Evolutionary conservation across 2,113 vertebrate species (phyloP).

Genomic region (Vanacampus margaritifer): DNA sequence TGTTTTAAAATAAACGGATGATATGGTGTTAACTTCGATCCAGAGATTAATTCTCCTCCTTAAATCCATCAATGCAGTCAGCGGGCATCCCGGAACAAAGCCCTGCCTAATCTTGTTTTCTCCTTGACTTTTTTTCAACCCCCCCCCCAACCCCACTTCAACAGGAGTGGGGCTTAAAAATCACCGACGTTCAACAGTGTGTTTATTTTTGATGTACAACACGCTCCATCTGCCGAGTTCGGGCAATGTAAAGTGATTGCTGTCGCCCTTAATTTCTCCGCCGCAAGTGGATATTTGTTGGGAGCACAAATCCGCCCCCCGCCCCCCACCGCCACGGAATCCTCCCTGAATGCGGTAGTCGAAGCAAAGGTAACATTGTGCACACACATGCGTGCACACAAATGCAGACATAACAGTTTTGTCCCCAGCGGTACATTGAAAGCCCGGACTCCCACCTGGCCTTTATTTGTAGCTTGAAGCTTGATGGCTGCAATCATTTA

Average conservation of each 20-base stretch:
- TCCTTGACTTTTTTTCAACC: slow-evolving; percentile 9
- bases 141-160: not conserved
- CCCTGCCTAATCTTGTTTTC: slow-evolving; percentile 53
- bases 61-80: slow-evolving; percentile 46
- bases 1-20: slow-evolving; percentile 53
- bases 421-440: slow-evolving; percentile 14
- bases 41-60: slow-evolving; percentile 54
- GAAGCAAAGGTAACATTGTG: slow-evolving; percentile 36
- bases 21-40: slow-evolving; percentile 35
- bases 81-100: slow-evolving; percentile 28
- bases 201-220: slow-evolving; percentile 44
- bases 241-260: slow-evolving; percentile 70
- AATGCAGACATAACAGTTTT: slow-evolving; percentile 24
- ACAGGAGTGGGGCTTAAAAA: slow-evolving; percentile 4
- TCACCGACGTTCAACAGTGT: slow-evolving; percentile 30
- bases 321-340: not conserved
- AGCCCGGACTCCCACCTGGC: slow-evolving; percentile 16
- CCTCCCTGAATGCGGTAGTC: slow-evolving; percentile 26
- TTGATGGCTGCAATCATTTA: slow-evolving; percentile 57
- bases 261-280: slow-evolving; percentile 63
- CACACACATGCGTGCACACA: slow-evolving; percentile 12
- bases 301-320: not conserved
- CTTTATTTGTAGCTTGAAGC: slow-evolving; percentile 50
- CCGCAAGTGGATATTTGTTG: slow-evolving; percentile 46
- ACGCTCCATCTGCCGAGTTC: slow-evolving; percentile 64